phyloP scores from a whole-genome alignment of 2,113 vertebrate species.

The Heterocephalus glaber region DNA sequence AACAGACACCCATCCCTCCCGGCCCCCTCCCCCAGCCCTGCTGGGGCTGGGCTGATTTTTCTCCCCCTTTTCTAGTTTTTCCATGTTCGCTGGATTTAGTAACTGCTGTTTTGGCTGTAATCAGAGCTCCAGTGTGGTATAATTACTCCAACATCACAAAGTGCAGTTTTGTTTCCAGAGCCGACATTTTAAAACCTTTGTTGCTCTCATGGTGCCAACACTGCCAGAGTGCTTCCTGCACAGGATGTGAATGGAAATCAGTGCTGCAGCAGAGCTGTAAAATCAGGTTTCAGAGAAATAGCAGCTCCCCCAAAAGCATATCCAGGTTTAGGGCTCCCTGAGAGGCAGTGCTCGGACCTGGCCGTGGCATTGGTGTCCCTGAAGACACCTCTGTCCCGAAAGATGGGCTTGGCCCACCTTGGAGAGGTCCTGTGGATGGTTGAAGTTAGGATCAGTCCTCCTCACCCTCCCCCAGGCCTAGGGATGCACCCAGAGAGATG shows the following conservation, averaged over 20 bases:
- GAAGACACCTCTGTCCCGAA: neutral
- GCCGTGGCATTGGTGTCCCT: neutral
- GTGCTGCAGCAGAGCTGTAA: neutral
- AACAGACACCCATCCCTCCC: constrained; percentile 60
- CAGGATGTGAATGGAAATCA: constrained; percentile 57
- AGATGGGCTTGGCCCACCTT: neutral
- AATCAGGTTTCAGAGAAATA: constrained; percentile 57
- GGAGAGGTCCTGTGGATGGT: neutral
- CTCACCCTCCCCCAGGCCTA: neutral
- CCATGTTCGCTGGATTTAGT: constrained; percentile 62
- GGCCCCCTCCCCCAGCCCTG: constrained; percentile 24
- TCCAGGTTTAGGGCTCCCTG: neutral
- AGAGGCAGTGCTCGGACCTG: neutral
- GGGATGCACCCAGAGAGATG: neutral
- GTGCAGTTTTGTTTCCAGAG: constrained; percentile 69
- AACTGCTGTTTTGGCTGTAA: constrained; percentile 72
- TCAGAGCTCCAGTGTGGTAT: constrained; percentile 59
- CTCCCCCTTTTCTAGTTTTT: constrained; percentile 61
- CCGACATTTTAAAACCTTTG: constrained; percentile 51
- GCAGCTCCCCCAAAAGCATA: neutral
- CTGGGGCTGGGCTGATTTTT: neutral
- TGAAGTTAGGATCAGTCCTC: neutral
- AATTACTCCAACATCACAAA: constrained; percentile 69
- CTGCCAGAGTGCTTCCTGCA: constrained; percentile 31
- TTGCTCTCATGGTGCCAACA: neutral